phyloP scores from a whole-genome alignment of 2,113 vertebrate species.

The Cyprinus carpio region DNA sequence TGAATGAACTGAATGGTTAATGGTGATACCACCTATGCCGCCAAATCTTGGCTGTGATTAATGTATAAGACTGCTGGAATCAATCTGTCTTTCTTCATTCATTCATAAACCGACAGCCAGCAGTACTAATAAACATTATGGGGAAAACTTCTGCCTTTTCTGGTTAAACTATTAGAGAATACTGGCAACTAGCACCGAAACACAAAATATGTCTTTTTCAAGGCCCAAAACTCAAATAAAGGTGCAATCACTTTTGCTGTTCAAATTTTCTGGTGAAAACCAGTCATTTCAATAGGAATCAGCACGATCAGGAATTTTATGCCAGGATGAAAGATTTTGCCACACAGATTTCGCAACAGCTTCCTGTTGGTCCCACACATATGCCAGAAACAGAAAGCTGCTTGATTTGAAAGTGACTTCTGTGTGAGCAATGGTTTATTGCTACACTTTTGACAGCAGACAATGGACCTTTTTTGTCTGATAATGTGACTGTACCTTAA shows the following conservation, averaged over 20 bases:
- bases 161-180: not conserved
- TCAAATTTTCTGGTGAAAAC: not conserved
- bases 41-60: not conserved
- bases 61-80: not conserved
- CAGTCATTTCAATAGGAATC: not conserved
- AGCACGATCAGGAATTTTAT: not conserved
- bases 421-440: too few relatives aligned
- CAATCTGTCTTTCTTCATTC: not conserved
- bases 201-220: not conserved
- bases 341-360: not conserved
- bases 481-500: too few relatives aligned
- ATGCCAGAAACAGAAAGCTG: not conserved
- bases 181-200: not conserved
- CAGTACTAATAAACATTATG: too few relatives aligned
- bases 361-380: not conserved
- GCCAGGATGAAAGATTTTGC: not conserved
- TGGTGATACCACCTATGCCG: not conserved
- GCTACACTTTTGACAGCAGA: not conserved
- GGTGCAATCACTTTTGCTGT: not conserved
- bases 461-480: not conserved
- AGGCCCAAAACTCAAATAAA: not conserved
- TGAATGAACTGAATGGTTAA: not conserved
- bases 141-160: not conserved
- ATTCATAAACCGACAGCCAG: not conserved
- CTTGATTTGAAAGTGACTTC: not conserved